A percentile compares a stretch with the other conserved stretches of the same genome.
Conservation (phyloP, 1,140 invertebrate genomes). For the Calephelis virginiensis region DNA sequence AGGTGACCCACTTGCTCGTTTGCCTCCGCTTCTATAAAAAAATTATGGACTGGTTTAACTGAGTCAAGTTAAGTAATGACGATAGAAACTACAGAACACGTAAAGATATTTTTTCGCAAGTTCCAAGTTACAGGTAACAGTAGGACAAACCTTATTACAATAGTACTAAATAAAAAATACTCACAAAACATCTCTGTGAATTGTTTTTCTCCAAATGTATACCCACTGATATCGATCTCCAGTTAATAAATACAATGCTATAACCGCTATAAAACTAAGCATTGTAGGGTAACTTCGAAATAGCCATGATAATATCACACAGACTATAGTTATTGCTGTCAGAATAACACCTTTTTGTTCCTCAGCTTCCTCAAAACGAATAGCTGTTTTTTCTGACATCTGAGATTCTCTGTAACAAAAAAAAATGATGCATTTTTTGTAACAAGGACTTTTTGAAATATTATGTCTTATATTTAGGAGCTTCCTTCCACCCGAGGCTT, state of each 20-base stretch:
- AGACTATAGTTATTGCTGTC: conserved; percentile 36
- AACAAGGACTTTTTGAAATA: too few species aligned
- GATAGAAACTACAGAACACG: too few species aligned
- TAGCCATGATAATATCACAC: conserved; percentile 43
- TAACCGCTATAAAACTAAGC: conserved; percentile 36
- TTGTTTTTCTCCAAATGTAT: conserved; percentile 67
- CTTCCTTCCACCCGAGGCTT: too few species aligned
- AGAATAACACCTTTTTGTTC: conserved; percentile 44
- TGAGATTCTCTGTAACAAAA: not conserved
- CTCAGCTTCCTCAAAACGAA: conserved; percentile 66
- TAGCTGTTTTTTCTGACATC: conserved; percentile 57
- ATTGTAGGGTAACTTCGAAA: conserved; percentile 35
- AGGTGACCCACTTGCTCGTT: too few species aligned
- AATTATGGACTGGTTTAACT: too few species aligned
- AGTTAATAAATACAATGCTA: conserved; percentile 52
- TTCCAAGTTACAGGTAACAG: not conserved
- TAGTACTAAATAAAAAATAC: conserved; percentile 28
- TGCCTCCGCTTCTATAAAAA: too few species aligned
- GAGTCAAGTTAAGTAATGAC: too few species aligned
- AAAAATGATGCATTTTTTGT: too few species aligned
- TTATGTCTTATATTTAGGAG: too few species aligned
- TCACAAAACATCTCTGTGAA: conserved; percentile 57
- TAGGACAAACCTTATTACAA: too few species aligned
- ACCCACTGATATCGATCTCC: conserved; percentile 69
- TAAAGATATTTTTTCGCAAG: too few species aligned